Evolutionary conservation across 2,113 vertebrate species (phyloP).

Genomic region (Morone saxatilis): DNA sequence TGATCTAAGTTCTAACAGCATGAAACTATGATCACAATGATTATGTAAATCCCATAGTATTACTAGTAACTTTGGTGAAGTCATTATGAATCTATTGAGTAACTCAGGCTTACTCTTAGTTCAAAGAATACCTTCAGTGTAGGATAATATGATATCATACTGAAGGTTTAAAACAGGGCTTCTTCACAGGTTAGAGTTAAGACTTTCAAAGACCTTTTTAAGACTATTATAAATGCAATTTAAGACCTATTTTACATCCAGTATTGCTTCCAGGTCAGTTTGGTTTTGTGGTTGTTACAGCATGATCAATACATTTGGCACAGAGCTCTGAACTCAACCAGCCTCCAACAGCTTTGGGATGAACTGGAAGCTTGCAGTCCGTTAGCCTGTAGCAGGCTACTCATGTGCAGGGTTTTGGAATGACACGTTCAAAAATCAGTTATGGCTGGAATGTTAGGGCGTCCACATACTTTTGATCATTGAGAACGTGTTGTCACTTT

Average conservation of each 20-base stretch:
- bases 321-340: neutral
- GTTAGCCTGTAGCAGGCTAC: too few species aligned
- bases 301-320: too few species aligned
- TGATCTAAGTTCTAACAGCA: neutral
- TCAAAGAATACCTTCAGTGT: neutral
- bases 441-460: neutral
- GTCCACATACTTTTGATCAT: neutral
- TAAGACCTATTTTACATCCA: too few species aligned
- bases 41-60: neutral
- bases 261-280: too few species aligned
- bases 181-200: too few species aligned
- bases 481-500: neutral
- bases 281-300: too few species aligned
- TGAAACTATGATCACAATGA: neutral
- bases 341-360: neutral
- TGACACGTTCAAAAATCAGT: neutral
- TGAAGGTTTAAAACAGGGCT: neutral
- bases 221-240: too few species aligned
- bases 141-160: neutral
- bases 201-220: too few species aligned
- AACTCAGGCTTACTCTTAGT: neutral
- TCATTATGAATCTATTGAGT: neutral
- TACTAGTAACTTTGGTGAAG: neutral
- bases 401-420: neutral
- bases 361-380: neutral